phyloP scores from a whole-genome alignment of 2,888 invertebrate species.

The Listrodromus nycthemerus region DNA sequence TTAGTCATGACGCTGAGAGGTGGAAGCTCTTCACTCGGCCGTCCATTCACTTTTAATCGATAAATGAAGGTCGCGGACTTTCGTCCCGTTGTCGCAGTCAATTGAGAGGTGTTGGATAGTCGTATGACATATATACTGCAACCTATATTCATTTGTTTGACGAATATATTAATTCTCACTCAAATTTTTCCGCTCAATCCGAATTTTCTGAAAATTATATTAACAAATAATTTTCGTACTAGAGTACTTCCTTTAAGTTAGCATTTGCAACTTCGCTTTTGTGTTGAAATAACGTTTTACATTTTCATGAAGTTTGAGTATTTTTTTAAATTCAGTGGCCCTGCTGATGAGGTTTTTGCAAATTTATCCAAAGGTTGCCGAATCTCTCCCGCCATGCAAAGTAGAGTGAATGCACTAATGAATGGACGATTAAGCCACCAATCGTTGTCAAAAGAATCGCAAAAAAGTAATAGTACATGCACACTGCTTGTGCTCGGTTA shows the following conservation, averaged over 20 bases:
- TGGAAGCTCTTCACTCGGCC: conserved; percentile 15
- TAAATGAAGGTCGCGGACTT: conserved; percentile 58
- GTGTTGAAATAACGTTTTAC: no score
- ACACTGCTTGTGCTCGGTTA: no score
- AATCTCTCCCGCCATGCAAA: background rate
- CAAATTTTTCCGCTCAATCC: background rate
- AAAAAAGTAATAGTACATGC: no score
- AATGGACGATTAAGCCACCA: no score
- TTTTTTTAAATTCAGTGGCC: no score
- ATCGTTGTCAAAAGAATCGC: no score
- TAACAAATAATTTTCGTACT: background rate
- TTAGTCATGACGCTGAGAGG: conserved; percentile 26
- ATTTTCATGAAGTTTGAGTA: background rate
- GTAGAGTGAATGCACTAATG: no score
- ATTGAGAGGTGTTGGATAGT: conserved; percentile 13
- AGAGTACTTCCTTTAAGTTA: background rate
- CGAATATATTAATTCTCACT: background rate
- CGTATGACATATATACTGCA: background rate
- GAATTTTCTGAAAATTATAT: background rate
- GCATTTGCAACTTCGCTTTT: no score
- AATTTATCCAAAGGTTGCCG: background rate
- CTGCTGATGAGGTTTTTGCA: background rate
- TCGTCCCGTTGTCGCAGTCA: conserved; percentile 23
- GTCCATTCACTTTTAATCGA: conserved; percentile 44
- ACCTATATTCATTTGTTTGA: background rate